These are phyloP conservation scores for Lapara coniferarum DNA, from an alignment of 2,888 invertebrate species.

Conservation along the genomic window DNA sequence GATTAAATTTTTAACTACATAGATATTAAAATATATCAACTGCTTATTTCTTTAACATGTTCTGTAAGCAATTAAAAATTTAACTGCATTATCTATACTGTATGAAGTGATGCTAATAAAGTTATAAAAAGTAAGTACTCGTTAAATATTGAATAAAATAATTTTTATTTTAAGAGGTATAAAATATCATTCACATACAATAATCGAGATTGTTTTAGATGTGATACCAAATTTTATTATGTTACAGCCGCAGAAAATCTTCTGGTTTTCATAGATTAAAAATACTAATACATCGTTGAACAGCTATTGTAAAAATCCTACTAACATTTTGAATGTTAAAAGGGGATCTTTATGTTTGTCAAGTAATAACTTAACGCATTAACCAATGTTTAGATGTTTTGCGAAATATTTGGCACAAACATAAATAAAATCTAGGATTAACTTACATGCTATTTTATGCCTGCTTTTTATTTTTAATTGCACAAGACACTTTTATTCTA, in stretches of 20 bases:
- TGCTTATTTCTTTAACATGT: too few relatives aligned
- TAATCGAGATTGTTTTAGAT: constrained; percentile 15
- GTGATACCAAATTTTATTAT: constrained; percentile 20
- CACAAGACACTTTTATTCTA: too few relatives aligned
- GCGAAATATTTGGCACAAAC: not conserved
- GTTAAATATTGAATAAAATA: not conserved
- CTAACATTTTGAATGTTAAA: not conserved
- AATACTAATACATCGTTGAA: not conserved
- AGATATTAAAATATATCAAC: too few relatives aligned
- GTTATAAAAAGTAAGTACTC: not conserved
- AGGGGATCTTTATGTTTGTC: not conserved
- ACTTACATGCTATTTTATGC: too few relatives aligned
- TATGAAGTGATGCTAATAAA: constrained; percentile 1
- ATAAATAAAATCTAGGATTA: not conserved
- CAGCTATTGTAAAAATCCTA: not conserved
- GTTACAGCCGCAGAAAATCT: constrained; percentile 15
- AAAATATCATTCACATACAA: constrained; percentile 21
- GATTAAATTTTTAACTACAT: too few relatives aligned
- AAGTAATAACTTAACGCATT: too few relatives aligned
- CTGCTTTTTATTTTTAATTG: too few relatives aligned
- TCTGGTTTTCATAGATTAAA: constrained; percentile 21
- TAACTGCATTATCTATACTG: not conserved
- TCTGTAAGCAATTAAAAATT: too few relatives aligned
- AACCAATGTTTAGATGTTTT: too few relatives aligned
- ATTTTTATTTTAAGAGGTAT: constrained; percentile 11